Conservation (phyloP, 2,113 vertebrate genomes). For the Geothlypis trichas region DNA sequence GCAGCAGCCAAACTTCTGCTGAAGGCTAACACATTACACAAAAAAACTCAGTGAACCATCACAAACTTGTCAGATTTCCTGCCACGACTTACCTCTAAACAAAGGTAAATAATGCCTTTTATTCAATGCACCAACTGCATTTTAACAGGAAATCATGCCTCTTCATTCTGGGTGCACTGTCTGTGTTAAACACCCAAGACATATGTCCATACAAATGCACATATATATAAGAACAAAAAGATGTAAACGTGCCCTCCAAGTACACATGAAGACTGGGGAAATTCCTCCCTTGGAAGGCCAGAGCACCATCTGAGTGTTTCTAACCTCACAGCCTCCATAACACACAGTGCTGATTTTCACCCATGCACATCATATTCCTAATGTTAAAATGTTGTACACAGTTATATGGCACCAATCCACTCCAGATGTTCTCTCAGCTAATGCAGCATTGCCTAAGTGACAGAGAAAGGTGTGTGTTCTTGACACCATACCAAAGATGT, state of each 20-base stretch:
- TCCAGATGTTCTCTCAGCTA: background rate
- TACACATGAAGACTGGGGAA: background rate
- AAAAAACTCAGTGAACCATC: background rate
- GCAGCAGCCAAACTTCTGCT: background rate
- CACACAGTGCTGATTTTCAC: background rate
- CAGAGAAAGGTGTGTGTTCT: background rate
- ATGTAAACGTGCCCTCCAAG: background rate
- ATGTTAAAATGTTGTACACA: background rate
- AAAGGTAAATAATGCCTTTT: background rate
- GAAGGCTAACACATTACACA: background rate
- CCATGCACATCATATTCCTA: background rate
- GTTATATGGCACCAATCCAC: fast-evolving
- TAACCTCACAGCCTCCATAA: background rate
- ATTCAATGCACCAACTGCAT: background rate
- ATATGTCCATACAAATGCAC: background rate
- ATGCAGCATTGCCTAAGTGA: background rate
- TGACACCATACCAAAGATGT: background rate
- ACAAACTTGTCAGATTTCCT: background rate
- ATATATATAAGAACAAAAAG: background rate
- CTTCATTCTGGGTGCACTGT: background rate
- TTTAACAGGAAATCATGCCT: background rate
- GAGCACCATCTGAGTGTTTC: background rate
- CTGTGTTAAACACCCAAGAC: background rate
- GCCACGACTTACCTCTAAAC: background rate
- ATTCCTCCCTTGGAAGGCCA: background rate